Evolutionary conservation across 2,888 invertebrate species (phyloP).

Genomic region (Mongoloraphidia duomilia): DNA sequence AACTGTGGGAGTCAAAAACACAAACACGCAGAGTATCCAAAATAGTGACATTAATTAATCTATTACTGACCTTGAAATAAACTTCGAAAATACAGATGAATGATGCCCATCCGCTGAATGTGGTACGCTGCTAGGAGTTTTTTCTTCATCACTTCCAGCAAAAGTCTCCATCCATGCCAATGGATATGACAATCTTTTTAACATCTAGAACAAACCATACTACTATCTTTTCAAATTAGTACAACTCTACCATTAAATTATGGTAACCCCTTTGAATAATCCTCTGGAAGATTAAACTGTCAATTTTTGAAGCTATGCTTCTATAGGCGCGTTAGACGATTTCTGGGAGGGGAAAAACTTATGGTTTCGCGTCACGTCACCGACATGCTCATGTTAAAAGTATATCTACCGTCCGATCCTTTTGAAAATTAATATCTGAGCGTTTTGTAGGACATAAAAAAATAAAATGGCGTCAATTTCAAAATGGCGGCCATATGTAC

Average conservation of each 20-base stretch:
- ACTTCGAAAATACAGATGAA: conserved; percentile 75
- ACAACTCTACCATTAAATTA: not conserved
- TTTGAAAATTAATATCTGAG: no score
- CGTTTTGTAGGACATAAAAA: no score
- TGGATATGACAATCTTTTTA: conserved; percentile 82
- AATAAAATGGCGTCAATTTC: no score
- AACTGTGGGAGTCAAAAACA: not conserved
- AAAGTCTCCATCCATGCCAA: conserved; percentile 84
- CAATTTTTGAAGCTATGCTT: no score
- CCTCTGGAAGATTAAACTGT: no score
- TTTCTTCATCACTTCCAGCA: conserved; percentile 55
- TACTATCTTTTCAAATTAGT: conserved; percentile 6
- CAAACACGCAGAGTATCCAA: not conserved
- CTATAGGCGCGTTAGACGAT: no score
- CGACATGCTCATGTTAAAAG: no score
- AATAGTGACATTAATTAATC: not conserved
- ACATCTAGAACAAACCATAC: conserved; percentile 49
- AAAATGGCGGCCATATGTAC: no score
- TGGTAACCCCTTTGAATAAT: no score
- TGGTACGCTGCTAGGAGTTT: conserved; percentile 29
- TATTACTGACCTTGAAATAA: conserved; percentile 64
- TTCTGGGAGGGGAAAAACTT: no score
- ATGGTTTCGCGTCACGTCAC: no score
- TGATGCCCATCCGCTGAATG: conserved; percentile 37
- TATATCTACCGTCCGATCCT: no score